These are phyloP conservation scores for Rhinoderma darwinii DNA, from an alignment of 2,113 vertebrate species.

Conservation along the genomic window DNA sequence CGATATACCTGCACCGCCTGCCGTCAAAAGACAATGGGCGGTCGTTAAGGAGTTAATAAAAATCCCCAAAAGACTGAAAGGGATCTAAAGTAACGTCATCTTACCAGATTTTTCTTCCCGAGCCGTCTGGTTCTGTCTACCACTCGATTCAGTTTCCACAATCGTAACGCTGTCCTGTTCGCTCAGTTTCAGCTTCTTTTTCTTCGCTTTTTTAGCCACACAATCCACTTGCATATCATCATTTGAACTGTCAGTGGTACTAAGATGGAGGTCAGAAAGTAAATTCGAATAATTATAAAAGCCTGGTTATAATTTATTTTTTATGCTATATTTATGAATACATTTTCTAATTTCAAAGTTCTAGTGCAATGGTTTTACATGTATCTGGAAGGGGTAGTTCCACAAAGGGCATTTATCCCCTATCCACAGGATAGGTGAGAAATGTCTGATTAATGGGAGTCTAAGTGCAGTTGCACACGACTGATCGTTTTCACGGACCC, in stretches of 20 bases:
- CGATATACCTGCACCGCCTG: too few relatives aligned
- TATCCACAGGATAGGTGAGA: too few relatives aligned
- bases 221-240: neutral
- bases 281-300: neutral
- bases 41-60: too few relatives aligned
- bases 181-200: neutral
- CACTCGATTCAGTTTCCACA: neutral
- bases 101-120: neutral
- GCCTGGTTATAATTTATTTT: neutral
- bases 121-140: neutral
- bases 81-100: neutral
- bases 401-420: too few relatives aligned
- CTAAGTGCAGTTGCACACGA: too few relatives aligned
- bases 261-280: neutral
- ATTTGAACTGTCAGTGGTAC: neutral
- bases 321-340: too few relatives aligned
- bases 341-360: too few relatives aligned
- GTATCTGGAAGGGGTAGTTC: too few relatives aligned
- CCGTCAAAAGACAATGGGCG: too few relatives aligned
- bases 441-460: too few relatives aligned
- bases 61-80: neutral
- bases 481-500: too few relatives aligned
- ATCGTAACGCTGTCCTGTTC: neutral
- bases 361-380: too few relatives aligned
- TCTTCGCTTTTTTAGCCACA: conserved; percentile 8